Evolutionary conservation across 1,140 invertebrate genomes (phyloP).

Genomic region (Drosophila busckii): DNA sequence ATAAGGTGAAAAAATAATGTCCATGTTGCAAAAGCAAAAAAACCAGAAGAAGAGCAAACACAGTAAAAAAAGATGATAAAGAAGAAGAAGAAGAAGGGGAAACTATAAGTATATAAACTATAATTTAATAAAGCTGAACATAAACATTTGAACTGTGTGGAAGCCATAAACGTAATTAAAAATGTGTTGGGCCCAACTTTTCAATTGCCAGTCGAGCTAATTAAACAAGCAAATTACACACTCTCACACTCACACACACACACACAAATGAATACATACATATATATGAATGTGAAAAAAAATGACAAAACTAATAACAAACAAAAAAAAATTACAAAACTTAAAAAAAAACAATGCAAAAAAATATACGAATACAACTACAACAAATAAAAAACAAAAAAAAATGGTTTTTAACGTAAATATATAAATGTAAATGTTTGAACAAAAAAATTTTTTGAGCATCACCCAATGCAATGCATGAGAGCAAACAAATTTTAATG

Average conservation of each 20-base stretch:
- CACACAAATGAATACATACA: not conserved
- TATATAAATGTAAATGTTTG: slow-evolving; percentile 10
- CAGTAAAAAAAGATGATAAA: too few species aligned
- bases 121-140: slow-evolving; percentile 44
- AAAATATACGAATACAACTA: slow-evolving; percentile 1
- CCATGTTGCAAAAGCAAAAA: slow-evolving; percentile 53
- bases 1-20: slow-evolving; percentile 60
- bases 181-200: too few species aligned
- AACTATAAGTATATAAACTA: slow-evolving; percentile 47
- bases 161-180: slow-evolving; percentile 58
- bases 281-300: too few species aligned
- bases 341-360: slow-evolving; percentile 17
- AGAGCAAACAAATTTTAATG: slow-evolving; percentile 12
- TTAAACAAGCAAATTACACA: not conserved
- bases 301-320: not conserved
- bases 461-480: too few species aligned
- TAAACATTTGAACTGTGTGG: slow-evolving; percentile 46
- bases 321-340: slow-evolving; percentile 13
- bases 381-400: not conserved
- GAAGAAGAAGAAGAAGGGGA: too few species aligned
- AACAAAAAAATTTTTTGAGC: not conserved
- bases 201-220: too few species aligned
- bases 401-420: slow-evolving; percentile 10
- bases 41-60: too few species aligned
- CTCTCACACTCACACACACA: slow-evolving; percentile 5